phyloP scores from a whole-genome alignment of 1,140 invertebrate genomes.

The Heterodera schachtii region DNA sequence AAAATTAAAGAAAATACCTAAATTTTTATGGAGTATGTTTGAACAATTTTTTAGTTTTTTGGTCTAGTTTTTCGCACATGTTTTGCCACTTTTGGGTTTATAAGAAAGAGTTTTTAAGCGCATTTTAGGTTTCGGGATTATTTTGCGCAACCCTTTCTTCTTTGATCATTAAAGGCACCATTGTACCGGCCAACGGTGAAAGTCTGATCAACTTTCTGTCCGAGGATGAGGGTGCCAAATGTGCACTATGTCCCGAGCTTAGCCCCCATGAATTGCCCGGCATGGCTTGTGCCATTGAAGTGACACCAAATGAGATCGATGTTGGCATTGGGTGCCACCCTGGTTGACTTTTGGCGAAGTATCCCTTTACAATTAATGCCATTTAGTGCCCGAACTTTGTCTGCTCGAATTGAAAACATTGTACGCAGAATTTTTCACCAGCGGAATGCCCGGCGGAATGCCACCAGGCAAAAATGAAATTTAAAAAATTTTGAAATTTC shows the following conservation, averaged over 20 bases:
- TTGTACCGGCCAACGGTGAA: conserved; percentile 49
- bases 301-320: conserved; percentile 34
- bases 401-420: conserved; percentile 43
- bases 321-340: conserved; percentile 57
- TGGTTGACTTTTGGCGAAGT: conserved; percentile 8
- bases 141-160: no score
- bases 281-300: conserved; percentile 52
- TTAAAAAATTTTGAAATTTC: background rate
- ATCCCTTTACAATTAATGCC: background rate
- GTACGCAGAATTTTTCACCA: conserved; percentile 46
- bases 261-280: conserved; percentile 37
- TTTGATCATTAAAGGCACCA: conserved; percentile 43
- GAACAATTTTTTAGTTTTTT: no score
- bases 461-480: background rate
- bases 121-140: no score
- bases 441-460: background rate
- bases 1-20: no score
- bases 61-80: no score
- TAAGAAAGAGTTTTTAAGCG: no score
- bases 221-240: conserved; percentile 48
- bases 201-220: conserved; percentile 50
- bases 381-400: conserved; percentile 48
- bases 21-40: no score
- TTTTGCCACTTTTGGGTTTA: no score
- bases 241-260: conserved; percentile 50